Evolutionary conservation across 2,797 vertebrate species (phyloP).

Genomic region (Hyperoplus immaculatus): DNA sequence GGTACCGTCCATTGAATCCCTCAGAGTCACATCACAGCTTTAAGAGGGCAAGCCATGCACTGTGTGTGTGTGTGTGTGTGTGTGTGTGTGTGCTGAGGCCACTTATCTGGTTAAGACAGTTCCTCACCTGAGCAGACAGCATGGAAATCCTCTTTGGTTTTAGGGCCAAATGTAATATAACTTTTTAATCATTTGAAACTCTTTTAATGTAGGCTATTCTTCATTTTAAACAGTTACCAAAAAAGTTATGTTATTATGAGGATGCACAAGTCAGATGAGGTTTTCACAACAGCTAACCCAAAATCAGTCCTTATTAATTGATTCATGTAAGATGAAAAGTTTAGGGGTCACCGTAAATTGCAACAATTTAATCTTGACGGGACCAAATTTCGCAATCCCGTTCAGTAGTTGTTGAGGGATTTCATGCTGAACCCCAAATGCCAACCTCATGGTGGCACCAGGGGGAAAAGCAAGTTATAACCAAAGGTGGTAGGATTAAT

Average conservation of each 20-base stretch:
- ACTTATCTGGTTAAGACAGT: slow-evolving; percentile 19
- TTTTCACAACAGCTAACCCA: not conserved
- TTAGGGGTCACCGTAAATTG: not conserved
- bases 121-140: not conserved
- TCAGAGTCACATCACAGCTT: slow-evolving; percentile 35
- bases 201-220: not conserved
- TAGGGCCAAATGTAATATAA: not conserved
- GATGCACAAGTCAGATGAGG: not conserved
- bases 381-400: not conserved
- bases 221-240: not conserved
- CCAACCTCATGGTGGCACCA: not conserved
- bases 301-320: too few relatives aligned
- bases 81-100: slow-evolving; percentile 10
- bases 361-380: not conserved
- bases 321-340: too few relatives aligned
- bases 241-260: not conserved
- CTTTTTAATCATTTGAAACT: not conserved
- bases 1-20: slow-evolving; percentile 1
- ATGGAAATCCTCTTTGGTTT: slow-evolving; percentile 6
- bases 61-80: slow-evolving; percentile 16
- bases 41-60: slow-evolving; percentile 9
- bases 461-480: not conserved
- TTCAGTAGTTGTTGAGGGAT: not conserved
- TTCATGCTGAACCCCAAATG: not conserved
- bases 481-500: not conserved